Conservation (phyloP, 2,888 invertebrate genomes). For the Micoletzkya japonica region DNA sequence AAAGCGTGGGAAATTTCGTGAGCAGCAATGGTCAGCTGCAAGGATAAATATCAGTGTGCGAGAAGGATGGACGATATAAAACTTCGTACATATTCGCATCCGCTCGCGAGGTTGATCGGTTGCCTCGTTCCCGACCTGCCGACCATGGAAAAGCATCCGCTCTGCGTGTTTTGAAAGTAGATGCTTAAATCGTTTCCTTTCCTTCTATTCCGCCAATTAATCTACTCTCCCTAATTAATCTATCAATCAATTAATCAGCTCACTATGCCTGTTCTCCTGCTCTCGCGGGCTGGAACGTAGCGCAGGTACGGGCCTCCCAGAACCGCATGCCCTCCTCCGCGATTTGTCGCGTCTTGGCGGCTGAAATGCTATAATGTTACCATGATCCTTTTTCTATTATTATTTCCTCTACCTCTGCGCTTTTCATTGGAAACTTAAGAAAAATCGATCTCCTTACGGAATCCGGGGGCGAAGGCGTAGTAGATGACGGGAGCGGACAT, state of each 20-base stretch:
- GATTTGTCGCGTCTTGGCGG: neutral
- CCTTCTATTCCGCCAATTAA: no score
- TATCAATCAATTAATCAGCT: neutral
- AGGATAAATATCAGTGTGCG: neutral
- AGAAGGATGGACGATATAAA: neutral
- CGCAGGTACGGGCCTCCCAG: constrained; percentile 6
- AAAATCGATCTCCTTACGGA: neutral
- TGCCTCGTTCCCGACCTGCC: constrained; percentile 15
- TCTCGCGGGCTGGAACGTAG: neutral
- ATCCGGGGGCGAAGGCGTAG: constrained; percentile 7
- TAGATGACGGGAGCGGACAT: constrained; percentile 7
- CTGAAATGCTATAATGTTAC: neutral
- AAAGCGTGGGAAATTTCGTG: constrained; percentile 21
- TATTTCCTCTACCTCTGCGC: neutral
- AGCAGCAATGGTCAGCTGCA: constrained; percentile 7
- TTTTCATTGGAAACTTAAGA: neutral
- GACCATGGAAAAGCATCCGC: constrained; percentile 8
- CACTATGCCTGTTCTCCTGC: constrained; percentile 3
- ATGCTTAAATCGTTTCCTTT: no score
- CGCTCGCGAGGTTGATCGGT: neutral
- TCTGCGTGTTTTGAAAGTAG: no score
- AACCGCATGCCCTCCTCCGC: neutral
- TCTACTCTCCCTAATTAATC: neutral
- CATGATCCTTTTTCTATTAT: neutral
- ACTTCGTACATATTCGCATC: constrained; percentile 1